Conservation (phyloP, 92 coral and sea anemone genomes). For the Isaurus tuberculatus region DNA sequence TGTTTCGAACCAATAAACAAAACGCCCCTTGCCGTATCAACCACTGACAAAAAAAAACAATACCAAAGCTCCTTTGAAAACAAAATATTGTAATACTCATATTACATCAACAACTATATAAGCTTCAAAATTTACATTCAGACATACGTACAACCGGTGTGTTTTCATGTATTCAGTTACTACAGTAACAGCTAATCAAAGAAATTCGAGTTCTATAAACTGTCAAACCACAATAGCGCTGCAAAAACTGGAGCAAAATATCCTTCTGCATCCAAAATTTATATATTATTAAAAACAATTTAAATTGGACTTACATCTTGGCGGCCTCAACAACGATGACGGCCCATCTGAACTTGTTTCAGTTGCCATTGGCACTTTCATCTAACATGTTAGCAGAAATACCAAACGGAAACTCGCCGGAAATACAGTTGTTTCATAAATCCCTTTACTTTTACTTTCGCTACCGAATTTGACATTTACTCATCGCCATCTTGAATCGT, state of each 20-base stretch:
- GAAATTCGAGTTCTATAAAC: neutral
- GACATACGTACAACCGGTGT: too few species aligned
- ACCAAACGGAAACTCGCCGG: neutral
- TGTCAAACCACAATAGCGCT: neutral
- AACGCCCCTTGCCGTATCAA: too few species aligned
- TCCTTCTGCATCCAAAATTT: neutral
- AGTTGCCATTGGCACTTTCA: conserved; percentile 43
- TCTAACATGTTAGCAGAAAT: neutral
- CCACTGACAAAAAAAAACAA: too few species aligned
- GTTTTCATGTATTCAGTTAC: neutral
- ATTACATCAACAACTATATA: too few species aligned
- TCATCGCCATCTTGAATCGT: conserved; percentile 39
- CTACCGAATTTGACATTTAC: neutral
- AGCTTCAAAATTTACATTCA: too few species aligned
- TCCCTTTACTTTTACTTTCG: conserved; percentile 19
- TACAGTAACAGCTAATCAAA: neutral
- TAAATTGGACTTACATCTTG: conserved; percentile 23
- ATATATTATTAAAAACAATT: neutral
- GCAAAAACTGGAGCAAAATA: neutral
- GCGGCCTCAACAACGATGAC: conserved; percentile 35
- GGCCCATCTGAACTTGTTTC: conserved; percentile 34
- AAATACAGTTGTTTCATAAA: neutral
- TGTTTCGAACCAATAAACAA: neutral
- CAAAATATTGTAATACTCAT: too few species aligned
- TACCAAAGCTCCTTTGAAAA: too few species aligned